These are phyloP conservation scores for Villa cingulata DNA, from an alignment of 2,888 invertebrate species.

Conservation along the genomic window DNA sequence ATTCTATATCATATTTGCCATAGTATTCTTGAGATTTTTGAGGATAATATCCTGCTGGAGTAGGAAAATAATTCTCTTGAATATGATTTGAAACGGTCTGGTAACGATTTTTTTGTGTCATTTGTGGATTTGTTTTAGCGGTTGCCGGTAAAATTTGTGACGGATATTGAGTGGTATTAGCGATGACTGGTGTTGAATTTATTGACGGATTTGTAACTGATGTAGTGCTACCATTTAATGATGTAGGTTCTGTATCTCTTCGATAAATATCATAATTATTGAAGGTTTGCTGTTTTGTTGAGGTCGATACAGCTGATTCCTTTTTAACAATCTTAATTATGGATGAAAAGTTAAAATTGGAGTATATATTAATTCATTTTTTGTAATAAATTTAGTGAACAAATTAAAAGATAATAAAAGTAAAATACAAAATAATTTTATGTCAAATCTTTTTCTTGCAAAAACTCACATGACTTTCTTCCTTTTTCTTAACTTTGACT, in stretches of 20 bases:
- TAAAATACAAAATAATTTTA: background rate
- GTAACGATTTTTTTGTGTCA: slow-evolving; percentile 8
- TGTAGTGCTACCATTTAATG: slow-evolving; percentile 5
- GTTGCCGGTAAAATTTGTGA: slow-evolving; percentile 5
- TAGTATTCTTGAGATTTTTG: slow-evolving; percentile 29
- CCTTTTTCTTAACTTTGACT: slow-evolving; percentile 36
- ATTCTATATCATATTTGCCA: slow-evolving; percentile 33
- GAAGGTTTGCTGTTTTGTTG: slow-evolving; percentile 31
- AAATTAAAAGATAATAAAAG: background rate
- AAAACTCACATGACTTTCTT: slow-evolving; percentile 27
- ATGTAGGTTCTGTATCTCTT: slow-evolving; percentile 12
- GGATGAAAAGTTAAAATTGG: no score
- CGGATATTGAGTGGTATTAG: slow-evolving; percentile 16
- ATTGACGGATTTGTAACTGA: slow-evolving; percentile 7
- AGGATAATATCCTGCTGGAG: slow-evolving; percentile 26
- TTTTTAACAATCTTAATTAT: slow-evolving; percentile 30
- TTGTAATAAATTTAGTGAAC: no score
- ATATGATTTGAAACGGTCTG: slow-evolving; percentile 3
- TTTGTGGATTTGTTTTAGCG: slow-evolving; percentile 2
- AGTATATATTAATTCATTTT: no score
- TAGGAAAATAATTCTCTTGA: slow-evolving; percentile 5
- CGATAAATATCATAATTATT: slow-evolving; percentile 26
- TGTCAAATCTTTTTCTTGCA: background rate
- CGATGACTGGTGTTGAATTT: slow-evolving; percentile 19
- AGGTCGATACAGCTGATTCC: slow-evolving; percentile 34